Percentiles rank a stretch among this genome's conserved stretches.
These are phyloP conservation scores for Hypselothyrea guttata DNA, from an alignment of 2,888 invertebrate species.

Conservation along the genomic window DNA sequence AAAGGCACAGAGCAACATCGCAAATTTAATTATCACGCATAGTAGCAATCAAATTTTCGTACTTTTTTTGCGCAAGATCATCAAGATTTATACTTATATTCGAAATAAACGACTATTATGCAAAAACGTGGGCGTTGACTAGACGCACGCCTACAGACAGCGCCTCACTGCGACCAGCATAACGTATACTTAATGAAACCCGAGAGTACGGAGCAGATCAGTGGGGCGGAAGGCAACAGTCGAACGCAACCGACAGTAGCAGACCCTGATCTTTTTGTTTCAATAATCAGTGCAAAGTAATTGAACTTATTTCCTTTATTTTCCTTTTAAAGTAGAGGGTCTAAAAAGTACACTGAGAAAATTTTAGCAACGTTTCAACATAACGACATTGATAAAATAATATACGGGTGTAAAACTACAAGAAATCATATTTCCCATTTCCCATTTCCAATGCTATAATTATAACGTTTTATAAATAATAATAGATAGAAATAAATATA, in stretches of 20 bases:
- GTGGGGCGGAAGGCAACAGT: no score
- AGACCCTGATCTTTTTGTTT: not conserved
- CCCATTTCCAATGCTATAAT: no score
- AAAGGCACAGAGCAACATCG: constrained; percentile 45
- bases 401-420: no score
- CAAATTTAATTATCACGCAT: constrained; percentile 60
- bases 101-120: constrained; percentile 44
- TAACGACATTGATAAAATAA: no score
- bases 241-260: no score
- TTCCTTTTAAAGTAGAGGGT: no score
- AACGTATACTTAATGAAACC: constrained; percentile 45
- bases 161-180: constrained; percentile 26
- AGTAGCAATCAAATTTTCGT: constrained; percentile 26
- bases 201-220: no score
- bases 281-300: no score
- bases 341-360: not conserved
- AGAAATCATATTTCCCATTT: not conserved
- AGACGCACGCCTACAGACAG: constrained; percentile 26
- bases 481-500: no score
- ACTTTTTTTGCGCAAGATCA: constrained; percentile 12
- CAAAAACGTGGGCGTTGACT: constrained; percentile 44
- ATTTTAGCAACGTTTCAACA: no score
- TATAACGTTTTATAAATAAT: no score
- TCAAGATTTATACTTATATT: constrained; percentile 25
- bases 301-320: no score